Evolutionary conservation across 1,140 invertebrate species (phyloP), one percentile per base, ranked within the genome.

Genomic region (Trypoxylus dichotomus): DNA sequence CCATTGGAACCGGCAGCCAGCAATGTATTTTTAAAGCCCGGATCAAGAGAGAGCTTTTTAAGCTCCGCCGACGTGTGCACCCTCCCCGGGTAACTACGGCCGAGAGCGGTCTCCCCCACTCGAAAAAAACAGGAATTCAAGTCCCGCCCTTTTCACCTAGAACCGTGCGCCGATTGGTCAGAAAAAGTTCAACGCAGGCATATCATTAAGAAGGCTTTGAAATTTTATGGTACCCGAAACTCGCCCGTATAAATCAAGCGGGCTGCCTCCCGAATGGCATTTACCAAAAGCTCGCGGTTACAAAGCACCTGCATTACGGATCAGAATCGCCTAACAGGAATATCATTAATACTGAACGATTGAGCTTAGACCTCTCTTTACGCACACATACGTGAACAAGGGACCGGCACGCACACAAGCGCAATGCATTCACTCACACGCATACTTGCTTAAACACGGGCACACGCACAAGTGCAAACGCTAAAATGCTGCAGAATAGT

Each of bases 121-220:
- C 79, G 79, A 81, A 83, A 84, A 84, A 84, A 84, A 78, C 78
- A 54, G 13, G 11, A 73, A 74, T 73, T 73, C 15, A 76, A 82
- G 81, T 77, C 73, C 79, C 81, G 79, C 81, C 79, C 81, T 77
- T 75, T 77, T 77, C 75, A 77, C 79, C 29, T 75, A 21, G 43
- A 24, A 60, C 72, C 79, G 80, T 79, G 41, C 74, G 75, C 75
- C 78, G 80, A 85, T 85, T 85, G 84, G 84, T 77, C 47, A 83
- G 84, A 84, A 85, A 85, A 85, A 85, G 82, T 85, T 84, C 74
- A 76, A 81, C 80, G 80, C 81, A 78, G 81, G 79, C 84, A 85
- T 84, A 83, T 85, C 84, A 84, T 85, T 85, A 85, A 84, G 83
- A 83, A 85, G 82, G 80, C 83, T 82, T 84, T 82, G 81, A 83